phyloP scores from a whole-genome alignment of 2,797 vertebrate species.

The Kryptolebias ocellatus region DNA sequence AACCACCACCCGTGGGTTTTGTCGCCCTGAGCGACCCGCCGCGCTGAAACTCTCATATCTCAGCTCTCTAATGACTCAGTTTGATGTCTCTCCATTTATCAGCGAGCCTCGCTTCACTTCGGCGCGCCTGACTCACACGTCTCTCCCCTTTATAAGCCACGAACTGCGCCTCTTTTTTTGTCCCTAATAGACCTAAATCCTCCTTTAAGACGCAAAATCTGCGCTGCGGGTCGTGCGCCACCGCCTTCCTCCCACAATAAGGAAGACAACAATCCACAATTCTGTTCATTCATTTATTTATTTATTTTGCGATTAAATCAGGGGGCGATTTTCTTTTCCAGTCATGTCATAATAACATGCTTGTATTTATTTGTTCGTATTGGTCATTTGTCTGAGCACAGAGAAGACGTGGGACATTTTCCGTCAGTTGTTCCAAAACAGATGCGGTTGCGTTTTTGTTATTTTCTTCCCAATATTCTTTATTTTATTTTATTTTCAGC shows the following conservation, averaged over 20 bases:
- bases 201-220: conserved; percentile 70
- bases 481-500: conserved; percentile 10
- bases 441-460: neutral
- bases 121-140: conserved; percentile 60
- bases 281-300: too few species aligned
- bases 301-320: too few species aligned
- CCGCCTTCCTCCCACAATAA: conserved; percentile 33
- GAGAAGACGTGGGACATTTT: neutral
- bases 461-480: neutral
- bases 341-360: too few species aligned
- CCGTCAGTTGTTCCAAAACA: neutral
- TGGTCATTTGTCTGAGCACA: too few species aligned
- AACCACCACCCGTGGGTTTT: conserved; percentile 68
- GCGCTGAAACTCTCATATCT: conserved; percentile 74
- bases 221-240: conserved; percentile 62
- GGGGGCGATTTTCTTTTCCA: too few species aligned
- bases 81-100: conserved; percentile 83
- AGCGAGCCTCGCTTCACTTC: conserved; percentile 64
- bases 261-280: conserved; percentile 1
- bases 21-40: conserved; percentile 72
- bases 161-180: conserved; percentile 68
- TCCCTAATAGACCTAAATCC: conserved; percentile 78
- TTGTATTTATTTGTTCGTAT: too few species aligned
- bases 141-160: conserved; percentile 54
- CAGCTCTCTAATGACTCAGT: conserved; percentile 80